These are phyloP conservation scores for Glaucopsyche alexis DNA, from an alignment of 2,888 invertebrate genomes.

Conservation along the genomic window DNA sequence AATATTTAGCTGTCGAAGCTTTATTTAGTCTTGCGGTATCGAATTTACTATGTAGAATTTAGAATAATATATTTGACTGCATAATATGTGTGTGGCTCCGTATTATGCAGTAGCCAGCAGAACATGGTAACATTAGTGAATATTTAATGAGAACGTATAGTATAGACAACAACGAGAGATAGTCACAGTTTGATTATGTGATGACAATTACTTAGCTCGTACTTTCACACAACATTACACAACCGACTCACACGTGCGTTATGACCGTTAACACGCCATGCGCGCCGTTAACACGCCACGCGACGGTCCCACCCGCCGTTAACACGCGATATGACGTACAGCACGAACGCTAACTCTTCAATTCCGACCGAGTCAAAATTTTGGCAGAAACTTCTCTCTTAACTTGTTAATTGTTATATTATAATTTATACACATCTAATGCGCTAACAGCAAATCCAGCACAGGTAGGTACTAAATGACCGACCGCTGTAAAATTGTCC, in stretches of 20 bases:
- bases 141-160: background rate
- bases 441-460: too few relatives aligned
- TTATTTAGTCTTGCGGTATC: too few relatives aligned
- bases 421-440: too few relatives aligned
- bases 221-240: conserved; percentile 20
- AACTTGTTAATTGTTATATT: too few relatives aligned
- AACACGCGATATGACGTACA: background rate
- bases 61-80: too few relatives aligned
- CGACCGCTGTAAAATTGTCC: too few relatives aligned
- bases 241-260: background rate
- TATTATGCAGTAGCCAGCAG: background rate
- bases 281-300: background rate
- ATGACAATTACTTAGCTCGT: background rate
- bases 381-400: too few relatives aligned
- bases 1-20: too few relatives aligned
- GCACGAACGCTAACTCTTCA: too few relatives aligned
- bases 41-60: too few relatives aligned
- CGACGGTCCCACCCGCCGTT: background rate
- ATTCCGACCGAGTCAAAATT: too few relatives aligned
- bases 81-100: background rate
- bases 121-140: background rate
- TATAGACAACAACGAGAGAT: background rate
- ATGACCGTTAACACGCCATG: conserved; percentile 1
- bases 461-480: too few relatives aligned
- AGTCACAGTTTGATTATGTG: conserved; percentile 2